Conservation (phyloP, 92 coral and sea anemone species). For the Paramuricea clavata region DNA sequence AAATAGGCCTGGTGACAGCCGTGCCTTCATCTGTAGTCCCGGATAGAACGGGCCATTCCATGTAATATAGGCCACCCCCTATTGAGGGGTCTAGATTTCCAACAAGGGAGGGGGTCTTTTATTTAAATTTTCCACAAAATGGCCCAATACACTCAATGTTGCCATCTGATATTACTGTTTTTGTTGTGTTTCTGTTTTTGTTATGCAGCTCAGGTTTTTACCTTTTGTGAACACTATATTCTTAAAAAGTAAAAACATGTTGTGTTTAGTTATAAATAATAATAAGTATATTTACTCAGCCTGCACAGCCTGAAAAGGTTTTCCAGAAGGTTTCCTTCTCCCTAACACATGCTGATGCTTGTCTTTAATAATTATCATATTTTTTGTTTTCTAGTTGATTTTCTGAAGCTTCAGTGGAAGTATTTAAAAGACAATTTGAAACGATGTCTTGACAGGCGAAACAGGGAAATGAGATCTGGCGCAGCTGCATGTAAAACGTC, state of each 20-base stretch:
- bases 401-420: constrained; percentile 17
- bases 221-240: not conserved
- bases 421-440: constrained; percentile 36
- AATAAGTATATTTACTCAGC: too few relatives aligned
- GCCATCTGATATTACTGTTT: not conserved
- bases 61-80: too few relatives aligned
- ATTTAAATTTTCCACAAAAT: not conserved
- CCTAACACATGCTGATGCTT: not conserved
- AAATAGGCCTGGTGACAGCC: too few relatives aligned
- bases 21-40: too few relatives aligned
- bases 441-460: constrained; percentile 13
- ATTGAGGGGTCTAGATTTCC: too few relatives aligned
- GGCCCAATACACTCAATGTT: not conserved
- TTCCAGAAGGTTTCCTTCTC: not conserved
- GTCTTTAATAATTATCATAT: not conserved
- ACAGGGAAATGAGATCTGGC: constrained; percentile 24
- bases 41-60: too few relatives aligned
- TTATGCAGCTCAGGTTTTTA: not conserved
- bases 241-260: too few relatives aligned
- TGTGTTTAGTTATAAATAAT: too few relatives aligned
- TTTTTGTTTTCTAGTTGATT: constrained; percentile 22
- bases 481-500: constrained; percentile 13
- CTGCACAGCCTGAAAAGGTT: too few relatives aligned
- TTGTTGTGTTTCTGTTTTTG: not conserved
- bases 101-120: too few relatives aligned